phyloP scores from a whole-genome alignment of 2,888 invertebrate genomes.

The Eueremaeus valkanovi region DNA sequence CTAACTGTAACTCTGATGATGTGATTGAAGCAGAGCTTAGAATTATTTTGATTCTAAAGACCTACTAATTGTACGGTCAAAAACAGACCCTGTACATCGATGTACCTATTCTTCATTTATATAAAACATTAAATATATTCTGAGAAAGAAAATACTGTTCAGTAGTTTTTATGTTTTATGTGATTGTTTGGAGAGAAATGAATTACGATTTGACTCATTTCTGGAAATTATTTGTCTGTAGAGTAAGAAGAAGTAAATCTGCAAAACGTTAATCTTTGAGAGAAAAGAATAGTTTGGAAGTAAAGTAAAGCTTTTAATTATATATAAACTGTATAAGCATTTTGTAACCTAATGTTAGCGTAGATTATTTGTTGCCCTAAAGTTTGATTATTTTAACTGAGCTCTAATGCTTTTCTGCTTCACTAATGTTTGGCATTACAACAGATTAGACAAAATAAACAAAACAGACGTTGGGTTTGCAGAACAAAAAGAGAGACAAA shows the following conservation, averaged over 20 bases:
- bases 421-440: constrained; percentile 32
- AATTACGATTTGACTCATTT: not conserved
- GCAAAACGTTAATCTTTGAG: not conserved
- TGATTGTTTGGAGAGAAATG: not conserved
- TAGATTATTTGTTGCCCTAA: not conserved
- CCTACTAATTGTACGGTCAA: not conserved
- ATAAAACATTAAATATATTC: too few relatives aligned
- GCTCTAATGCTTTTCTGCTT: constrained; percentile 13
- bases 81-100: too few relatives aligned
- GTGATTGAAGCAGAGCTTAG: not conserved
- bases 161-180: too few relatives aligned
- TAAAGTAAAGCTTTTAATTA: constrained; percentile 12
- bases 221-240: not conserved
- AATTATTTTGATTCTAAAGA: not conserved
- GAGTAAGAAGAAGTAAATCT: not conserved
- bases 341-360: not conserved
- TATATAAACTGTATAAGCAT: constrained; percentile 4
- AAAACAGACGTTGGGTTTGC: not conserved
- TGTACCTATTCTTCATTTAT: too few relatives aligned
- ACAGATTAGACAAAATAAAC: constrained; percentile 33
- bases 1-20: not conserved
- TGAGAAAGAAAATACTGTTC: too few relatives aligned
- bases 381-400: constrained; percentile 29
- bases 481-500: constrained; percentile 15
- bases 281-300: not conserved